Percentiles rank a stretch among this genome's conserved stretches.
Evolutionary conservation across 2,797 vertebrate species (phyloP).

Genomic region (Anas georgica): DNA sequence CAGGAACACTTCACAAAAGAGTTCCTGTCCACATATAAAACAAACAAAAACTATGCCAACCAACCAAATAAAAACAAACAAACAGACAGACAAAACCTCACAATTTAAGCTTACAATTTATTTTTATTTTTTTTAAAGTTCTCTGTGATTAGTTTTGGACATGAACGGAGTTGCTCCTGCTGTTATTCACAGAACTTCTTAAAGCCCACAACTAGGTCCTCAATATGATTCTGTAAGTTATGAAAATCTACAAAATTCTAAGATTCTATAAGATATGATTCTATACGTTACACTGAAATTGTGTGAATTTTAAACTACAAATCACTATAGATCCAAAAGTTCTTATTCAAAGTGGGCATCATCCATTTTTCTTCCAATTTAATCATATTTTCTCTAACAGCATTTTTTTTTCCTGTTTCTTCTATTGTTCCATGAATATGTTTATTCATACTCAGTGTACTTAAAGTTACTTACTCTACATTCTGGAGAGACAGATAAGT

Average conservation of each 20-base stretch:
- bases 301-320: not conserved
- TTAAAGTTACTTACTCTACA: not conserved
- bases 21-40: not conserved
- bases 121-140: not conserved
- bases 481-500: not conserved
- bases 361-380: not conserved
- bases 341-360: not conserved
- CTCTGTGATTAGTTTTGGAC: not conserved
- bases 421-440: not conserved
- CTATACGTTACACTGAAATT: not conserved
- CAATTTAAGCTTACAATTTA: not conserved
- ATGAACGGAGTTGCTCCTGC: not conserved
- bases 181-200: not conserved
- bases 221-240: not conserved
- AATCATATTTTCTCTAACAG: not conserved
- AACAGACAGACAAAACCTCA: rapidly evolving
- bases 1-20: not conserved
- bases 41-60: no score
- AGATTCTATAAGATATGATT: no score
- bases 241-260: no score
- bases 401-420: not conserved
- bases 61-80: not conserved
- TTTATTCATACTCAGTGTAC: not conserved
- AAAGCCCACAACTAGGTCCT: not conserved
- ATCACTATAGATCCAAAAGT: not conserved